Conservation (phyloP, 2,888 invertebrate genomes). For the Cyaniris semiargus region DNA sequence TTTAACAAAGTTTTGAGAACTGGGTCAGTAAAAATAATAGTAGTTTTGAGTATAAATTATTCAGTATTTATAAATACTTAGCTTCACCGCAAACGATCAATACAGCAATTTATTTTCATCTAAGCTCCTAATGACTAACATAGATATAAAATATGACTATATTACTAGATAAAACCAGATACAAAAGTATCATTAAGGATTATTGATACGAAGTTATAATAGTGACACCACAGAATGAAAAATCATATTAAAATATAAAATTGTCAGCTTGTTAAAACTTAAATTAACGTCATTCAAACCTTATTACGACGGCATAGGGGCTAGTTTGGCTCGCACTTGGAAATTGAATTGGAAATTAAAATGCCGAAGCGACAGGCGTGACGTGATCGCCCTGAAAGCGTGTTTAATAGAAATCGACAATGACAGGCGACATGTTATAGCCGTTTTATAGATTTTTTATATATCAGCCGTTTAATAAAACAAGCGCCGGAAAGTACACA, state of each 20-base stretch:
- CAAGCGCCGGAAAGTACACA: neutral
- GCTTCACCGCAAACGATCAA: too few relatives aligned
- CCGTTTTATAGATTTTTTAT: neutral
- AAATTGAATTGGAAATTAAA: conserved; percentile 13
- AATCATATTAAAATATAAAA: conserved; percentile 8
- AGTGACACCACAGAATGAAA: neutral
- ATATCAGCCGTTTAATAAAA: neutral
- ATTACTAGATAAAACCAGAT: neutral
- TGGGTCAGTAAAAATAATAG: too few relatives aligned
- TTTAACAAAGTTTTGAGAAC: too few relatives aligned
- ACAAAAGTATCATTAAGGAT: neutral
- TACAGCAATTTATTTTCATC: too few relatives aligned
- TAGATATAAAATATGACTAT: too few relatives aligned
- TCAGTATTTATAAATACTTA: too few relatives aligned
- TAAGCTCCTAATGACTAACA: too few relatives aligned
- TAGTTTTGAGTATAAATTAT: too few relatives aligned
- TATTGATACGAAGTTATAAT: neutral
- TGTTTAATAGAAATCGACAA: conserved; percentile 19
- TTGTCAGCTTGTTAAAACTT: neutral
- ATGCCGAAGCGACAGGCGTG: conserved; percentile 7
- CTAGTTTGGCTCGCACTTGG: neutral
- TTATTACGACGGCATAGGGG: neutral
- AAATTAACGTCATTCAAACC: neutral
- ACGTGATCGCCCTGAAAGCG: conserved; percentile 15
- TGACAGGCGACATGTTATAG: conserved; percentile 2